Base-by-base conservation (phyloP, 2,888 invertebrate species). In the Drosophila monieri region DNA sequence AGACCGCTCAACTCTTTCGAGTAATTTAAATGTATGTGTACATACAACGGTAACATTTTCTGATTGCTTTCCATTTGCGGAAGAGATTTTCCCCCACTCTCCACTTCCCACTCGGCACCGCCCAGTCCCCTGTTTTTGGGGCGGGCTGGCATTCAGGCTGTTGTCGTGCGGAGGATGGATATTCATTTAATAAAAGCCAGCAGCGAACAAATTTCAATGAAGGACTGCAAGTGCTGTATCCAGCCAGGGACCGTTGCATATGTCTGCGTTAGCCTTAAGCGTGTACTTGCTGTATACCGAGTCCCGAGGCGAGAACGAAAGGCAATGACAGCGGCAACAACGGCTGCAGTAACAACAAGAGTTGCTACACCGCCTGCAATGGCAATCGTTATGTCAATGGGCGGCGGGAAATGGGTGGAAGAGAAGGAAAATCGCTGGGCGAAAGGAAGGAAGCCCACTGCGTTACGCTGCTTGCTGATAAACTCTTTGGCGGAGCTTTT, bases 151-250 rank as follows among this genome's bases (percentile, higher is more conserved):
- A 15, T 41, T 41, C 18, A 56, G 35, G 23, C 41, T 43, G 23
- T 32, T 32, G 43, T 23, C 9, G 35, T 49, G 62, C 8, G 46
- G 51, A 37, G 62, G 64, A 73, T 66, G 79, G 73, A 79, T 81
- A 85, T 85, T 77, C 81, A 77, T 85, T 81, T 85, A 85, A 81
- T 85, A 81, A 81, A 85, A 85, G 76, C 81, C 81, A 81, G 73
- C 77, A 74, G 77, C 62, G 77, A 60, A 76, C 70, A 77, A 77
- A 73, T 81, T 81, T 85, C 81, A 81, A 81, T 81, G 85, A 81
- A 81, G 80, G 75, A 74, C 67, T 77, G 70, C 73, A 68, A 81
- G 68, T 57, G 71, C 69, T 46, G 65, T 74, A 32, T 61, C 59
- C 18, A 46, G 35, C 15, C 51, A 14, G 27, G 53, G 32, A 61